Base-by-base conservation (phyloP, 2,888 invertebrate species). In the Physocephala rufipes region DNA sequence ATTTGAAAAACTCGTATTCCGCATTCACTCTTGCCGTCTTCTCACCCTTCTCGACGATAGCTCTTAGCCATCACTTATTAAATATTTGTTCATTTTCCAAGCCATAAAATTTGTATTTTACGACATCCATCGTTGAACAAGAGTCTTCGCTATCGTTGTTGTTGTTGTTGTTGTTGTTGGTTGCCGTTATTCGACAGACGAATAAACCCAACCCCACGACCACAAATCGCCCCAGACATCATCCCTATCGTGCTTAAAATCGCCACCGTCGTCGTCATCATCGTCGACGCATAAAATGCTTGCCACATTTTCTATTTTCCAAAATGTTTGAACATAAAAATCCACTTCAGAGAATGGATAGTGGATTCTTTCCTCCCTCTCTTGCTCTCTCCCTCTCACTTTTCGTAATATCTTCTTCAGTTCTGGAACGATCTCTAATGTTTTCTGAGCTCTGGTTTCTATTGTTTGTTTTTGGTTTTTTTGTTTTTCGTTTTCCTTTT, bases 261-360 rank as follows among this genome's bases (percentile, higher is more conserved):
- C 62, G n/a, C n/a, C n/a, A n/a, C n/a, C n/a, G n/a, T n/a, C n/a
- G n/a, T n/a, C n/a, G n/a, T n/a, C n/a, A n/a, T n/a, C n/a, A n/a
- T n/a, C n/a, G n/a, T n/a, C n/a, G n/a, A n/a, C n/a, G 43, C 67
- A 67, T 71, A 66, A 71, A 71, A 67, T 71, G 71, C 49, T 67
- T 71, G 58, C 59, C 67, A 67, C 47, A 58, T 19, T 80, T 81
- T 80, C 80, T 79, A 80, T 81, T 80, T 76, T 73, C 74, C 16
- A 9, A 58, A 59, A 62, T 21, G 12, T 12, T 49, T 30, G 49
- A 51, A 65, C 65, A 65, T 65, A 47, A 65, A 65, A 65, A 47
- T 49, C 65, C 65, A 65, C 65, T 51, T 65, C 51, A 26, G n/a
- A n/a, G n/a, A n/a, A n/a, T 62, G 62, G 24, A 30, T 13, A 36